Base-by-base conservation (phyloP, 1,140 invertebrate genomes). In the Maconellicoccus hirsutus region DNA sequence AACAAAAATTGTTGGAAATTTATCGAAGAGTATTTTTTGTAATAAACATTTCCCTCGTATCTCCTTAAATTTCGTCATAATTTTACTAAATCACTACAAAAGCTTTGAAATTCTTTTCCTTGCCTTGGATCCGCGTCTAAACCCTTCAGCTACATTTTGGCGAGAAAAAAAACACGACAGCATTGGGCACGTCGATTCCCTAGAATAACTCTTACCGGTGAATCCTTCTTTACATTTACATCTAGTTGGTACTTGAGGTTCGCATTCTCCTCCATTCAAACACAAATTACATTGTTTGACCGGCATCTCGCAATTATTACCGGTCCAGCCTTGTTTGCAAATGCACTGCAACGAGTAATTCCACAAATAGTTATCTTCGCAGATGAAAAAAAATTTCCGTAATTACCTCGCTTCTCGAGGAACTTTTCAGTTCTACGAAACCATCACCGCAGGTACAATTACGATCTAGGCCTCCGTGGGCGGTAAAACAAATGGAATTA, bases 311-410 rank as follows among this genome's bases (percentile, higher is more conserved):
- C 89, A 90, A 1, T 84, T 79, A 39, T 83, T 80, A 3, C 89
- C 89, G 0, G 83, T 83, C 83, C 85, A 90, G 19, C 85, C 82
- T 4, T 83, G 77, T 21, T 81, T 82, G 75, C 89, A 90, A 70
- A 79, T 81, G 76, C 87, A 89, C 76, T 82, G 38, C 10, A 25
- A 66, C n/a, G n/a, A n/a, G n/a, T n/a, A n/a, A n/a, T n/a, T n/a
- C n/a, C n/a, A n/a, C n/a, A n/a, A n/a, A n/a, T n/a, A n/a, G n/a
- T n/a, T n/a, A n/a, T n/a, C n/a, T n/a, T n/a, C n/a, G n/a, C n/a
- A n/a, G n/a, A n/a, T n/a, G n/a, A n/a, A n/a, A n/a, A n/a, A n/a
- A n/a, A n/a, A n/a, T n/a, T 16, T 52, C 42, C 42, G n/a, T 52
- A 66, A 66, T 10, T 25, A 66, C 61, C 25, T 66, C 61, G 19